Evolutionary conservation across 2,888 invertebrate species (phyloP), one percentile per base, ranked within the genome.

Genomic region (Imbricaverruca yamaguchii): DNA sequence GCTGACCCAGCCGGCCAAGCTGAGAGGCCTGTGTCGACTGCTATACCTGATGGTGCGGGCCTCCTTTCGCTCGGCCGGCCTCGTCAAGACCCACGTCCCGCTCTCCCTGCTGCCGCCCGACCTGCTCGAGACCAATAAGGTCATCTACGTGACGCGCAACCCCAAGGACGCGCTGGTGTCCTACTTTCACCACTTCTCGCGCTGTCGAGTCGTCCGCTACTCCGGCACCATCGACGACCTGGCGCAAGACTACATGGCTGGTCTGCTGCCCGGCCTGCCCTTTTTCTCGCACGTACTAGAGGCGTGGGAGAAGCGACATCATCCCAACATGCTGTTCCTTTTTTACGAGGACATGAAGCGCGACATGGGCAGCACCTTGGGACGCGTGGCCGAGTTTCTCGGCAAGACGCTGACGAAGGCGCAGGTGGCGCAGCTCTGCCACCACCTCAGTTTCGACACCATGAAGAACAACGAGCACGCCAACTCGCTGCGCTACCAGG

Each of bases 331-430:
- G 8, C 84, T 86, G 12, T 85, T 88, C 80, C 82, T 87, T 23
- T 87, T 85, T 80, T 88, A 87, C 83, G 88, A 88, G 82, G 86
- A 88, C 80, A 85, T 88, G 86, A 87, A 88, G 82, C 82, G 80
- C 39, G 83, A 85, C 39, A 82, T 83, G 21, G 80, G 80, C 25
- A 81, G 63, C 13, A 82, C 83, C 2, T 82, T 85, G 18, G 23
- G 82, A 13, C 82, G 82, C 56, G 81, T 85, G 15, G 84, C 84
- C 2, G 59, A 74, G 1, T 85, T 85, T 79, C 80, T 85, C 6
- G 84, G 84, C 21, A 82, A 82, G 69, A 65, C 79, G n/a, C 80
- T 84, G 74, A 80, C 79, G n/a, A 69, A 80, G 13, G 82, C 81
- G 7, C 78, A 82, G 25, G n/a, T 82, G 57, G 80, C 15, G 23